Conservation (phyloP, 2,797 vertebrate genomes). For the Enteromius fasciolatus region DNA sequence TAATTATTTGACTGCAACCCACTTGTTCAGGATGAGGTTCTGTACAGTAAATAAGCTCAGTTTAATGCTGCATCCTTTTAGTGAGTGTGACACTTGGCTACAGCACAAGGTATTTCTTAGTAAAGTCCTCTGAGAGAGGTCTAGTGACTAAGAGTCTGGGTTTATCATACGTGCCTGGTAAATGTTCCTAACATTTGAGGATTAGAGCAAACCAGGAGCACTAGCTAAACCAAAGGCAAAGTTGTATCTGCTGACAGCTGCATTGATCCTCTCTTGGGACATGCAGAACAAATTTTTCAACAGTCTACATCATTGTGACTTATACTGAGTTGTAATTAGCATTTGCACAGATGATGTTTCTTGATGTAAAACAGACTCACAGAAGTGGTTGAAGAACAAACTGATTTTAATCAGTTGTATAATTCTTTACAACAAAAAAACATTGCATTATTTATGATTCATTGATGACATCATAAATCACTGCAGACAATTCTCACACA, state of each 20-base stretch:
- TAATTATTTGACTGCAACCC: neutral
- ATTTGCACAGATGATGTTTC: neutral
- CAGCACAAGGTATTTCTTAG: neutral
- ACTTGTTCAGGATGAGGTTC: neutral
- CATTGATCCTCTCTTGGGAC: conserved; percentile 3
- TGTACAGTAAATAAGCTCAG: neutral
- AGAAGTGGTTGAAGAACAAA: neutral
- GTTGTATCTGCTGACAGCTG: conserved; percentile 43
- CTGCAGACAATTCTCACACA: neutral
- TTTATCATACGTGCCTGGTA: conserved; percentile 7
- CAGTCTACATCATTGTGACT: neutral
- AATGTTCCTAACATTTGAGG: conserved; percentile 4
- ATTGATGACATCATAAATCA: neutral
- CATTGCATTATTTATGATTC: neutral
- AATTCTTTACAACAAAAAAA: neutral
- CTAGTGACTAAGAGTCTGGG: neutral
- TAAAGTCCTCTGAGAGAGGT: neutral
- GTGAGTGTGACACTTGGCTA: conserved; percentile 15
- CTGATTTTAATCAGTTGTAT: neutral
- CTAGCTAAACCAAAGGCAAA: neutral
- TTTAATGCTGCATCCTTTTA: neutral
- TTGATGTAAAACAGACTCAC: neutral
- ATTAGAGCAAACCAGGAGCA: neutral
- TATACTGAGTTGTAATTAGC: neutral
- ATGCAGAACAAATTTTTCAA: neutral